Evolutionary conservation across 37 sponge, comb jelly and placozoan genomes (phyloP).

Genomic region (Eunapius fragilis): DNA sequence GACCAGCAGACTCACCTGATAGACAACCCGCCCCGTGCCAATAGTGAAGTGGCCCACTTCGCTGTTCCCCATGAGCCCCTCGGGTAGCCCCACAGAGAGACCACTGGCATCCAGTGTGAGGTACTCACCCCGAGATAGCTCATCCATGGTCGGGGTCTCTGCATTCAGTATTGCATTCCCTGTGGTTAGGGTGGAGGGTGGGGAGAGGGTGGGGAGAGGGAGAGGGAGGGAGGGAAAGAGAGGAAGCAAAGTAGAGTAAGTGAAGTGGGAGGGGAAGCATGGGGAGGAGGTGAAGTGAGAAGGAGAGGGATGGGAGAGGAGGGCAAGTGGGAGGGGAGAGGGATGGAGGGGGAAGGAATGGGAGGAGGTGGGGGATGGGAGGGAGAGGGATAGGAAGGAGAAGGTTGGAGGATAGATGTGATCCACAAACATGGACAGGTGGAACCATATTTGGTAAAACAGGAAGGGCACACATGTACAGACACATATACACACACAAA

Average conservation of each 20-base stretch:
- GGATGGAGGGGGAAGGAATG: neutral
- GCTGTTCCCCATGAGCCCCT: constrained; percentile 98
- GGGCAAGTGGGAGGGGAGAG: too few species aligned
- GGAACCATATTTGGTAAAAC: neutral
- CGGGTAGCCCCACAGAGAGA: constrained; percentile 90
- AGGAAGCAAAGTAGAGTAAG: too few species aligned
- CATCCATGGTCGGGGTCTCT: constrained; percentile 95
- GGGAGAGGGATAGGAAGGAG: neutral
- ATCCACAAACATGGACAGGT: neutral
- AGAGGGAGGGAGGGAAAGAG: neutral
- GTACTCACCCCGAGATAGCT: constrained; percentile 48
- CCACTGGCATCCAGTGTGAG: constrained; percentile 89
- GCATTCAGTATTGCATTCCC: constrained; percentile 96
- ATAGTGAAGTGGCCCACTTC: constrained; percentile 98
- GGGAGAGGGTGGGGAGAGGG: neutral
- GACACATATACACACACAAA: neutral
- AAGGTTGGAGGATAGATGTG: neutral
- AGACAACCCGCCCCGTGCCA: constrained; percentile 88
- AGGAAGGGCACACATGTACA: neutral
- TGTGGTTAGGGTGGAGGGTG: neutral
- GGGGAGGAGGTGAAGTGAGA: too few species aligned
- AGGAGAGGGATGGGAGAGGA: too few species aligned
- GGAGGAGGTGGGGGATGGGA: neutral
- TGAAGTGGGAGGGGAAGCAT: too few species aligned
- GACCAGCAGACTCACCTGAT: constrained; percentile 58